Evolutionary conservation across 2,113 vertebrate genomes (phyloP), one percentile per base, ranked within the genome.

Genomic region (Oncorhynchus masou): DNA sequence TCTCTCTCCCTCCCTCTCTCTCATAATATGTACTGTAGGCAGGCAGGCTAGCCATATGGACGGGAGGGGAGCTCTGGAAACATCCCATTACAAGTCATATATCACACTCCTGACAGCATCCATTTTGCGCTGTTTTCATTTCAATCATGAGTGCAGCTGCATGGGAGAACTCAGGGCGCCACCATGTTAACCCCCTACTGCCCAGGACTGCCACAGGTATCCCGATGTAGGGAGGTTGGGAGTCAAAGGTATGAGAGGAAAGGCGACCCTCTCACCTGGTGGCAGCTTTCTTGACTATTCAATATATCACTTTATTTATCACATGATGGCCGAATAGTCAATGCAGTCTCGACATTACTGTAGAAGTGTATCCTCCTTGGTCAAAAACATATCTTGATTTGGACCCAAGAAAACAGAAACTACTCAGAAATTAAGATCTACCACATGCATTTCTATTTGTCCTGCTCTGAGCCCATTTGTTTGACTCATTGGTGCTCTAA

Each of bases 61-160:
- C 93, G 88, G 93, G 91, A 93, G 88, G 93, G 91, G 59, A 62
- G 92, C 91, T 91, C 87, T 96, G 94, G 94, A 97, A 96, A 96
- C 95, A 94, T 96, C 94, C 94, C 94, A 93, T 95, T 94, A 95
- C 94, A 94, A 95, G 93, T 94, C 94, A 90, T 96, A 96, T 91
- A 97, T 97, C 96, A 97, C 91, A 8, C 59, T 62, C n/a, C 59
- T 62, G 59, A 62, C 59, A 62, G 59, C 78, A 74, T 83, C 76
- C 91, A 94, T 95, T 96, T 94, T 92, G 94, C 93, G 91, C 93
- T 96, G 94, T 96, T 96, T 97, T 96, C 92, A 93, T 96, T 96
- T 95, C 94, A 96, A 95, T 95, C 95, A 93, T 93, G 92, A 95
- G 95, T 91, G 93, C 95, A 96, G 95, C 96, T 95, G 95, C 91